Evolutionary conservation across 2,113 vertebrate species (phyloP), one percentile per base, ranked within the genome.

Genomic region (Aspidoscelis tigris): DNA sequence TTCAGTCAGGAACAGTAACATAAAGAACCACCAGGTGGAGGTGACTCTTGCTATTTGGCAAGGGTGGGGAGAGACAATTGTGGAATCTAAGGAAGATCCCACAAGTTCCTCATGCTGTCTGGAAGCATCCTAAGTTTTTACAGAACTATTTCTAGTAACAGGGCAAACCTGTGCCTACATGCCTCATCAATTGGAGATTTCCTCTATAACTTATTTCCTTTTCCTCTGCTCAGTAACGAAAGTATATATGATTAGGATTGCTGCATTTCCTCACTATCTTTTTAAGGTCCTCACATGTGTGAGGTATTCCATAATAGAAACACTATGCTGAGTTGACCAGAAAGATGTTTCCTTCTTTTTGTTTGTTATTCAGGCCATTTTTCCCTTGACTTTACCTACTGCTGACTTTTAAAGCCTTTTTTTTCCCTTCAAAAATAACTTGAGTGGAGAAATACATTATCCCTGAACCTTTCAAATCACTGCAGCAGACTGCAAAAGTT

Each of bases 401-500:
- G 26, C 41, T 64, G 41, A 50, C 72, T 79, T 84, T 33, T 78
- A 78, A 75, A 24, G 73, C 44, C 53, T 22, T 20, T 26, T 47
- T 64, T 41, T 39, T 58, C 3, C 7, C 26, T 6, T 12, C 24
- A 1, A 20, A 12, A 43, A 74, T 33, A 39, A 22, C 55, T 66
- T 84, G 55, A 84, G 14, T 20, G 50, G 26, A 72, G 53, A 75
- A 78, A 64, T 71, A 72, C 41, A 72, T 79, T 72, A 53, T 44
- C 71, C 73, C 74, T 66, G 43, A 79, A 65, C 44, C 58, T 79
- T 84, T 73, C 70, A 73, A 72, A 47, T 53, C 50, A 72, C 41
- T 83, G 33, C 33, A 43, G 58, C 33, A 8, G 44, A 64, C 22
- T 53, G 33, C 50, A 72, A 71, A 69, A 24, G 26, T 33, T 22